Evolutionary conservation across 2,888 invertebrate genomes (phyloP).

Genomic region (Pseudolycoriella hygida): DNA sequence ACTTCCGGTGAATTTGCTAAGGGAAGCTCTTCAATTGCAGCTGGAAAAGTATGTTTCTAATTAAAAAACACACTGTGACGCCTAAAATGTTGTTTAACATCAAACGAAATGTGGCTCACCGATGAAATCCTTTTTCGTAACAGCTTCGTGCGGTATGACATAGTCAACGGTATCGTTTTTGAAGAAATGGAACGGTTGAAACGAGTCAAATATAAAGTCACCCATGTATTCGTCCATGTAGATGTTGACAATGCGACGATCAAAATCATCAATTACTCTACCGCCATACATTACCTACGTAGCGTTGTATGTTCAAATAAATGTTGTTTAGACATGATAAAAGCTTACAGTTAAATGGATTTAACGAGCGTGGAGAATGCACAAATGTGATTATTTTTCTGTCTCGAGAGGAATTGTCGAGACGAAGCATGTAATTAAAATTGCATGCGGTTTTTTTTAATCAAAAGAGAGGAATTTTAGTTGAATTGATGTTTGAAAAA

Average conservation of each 20-base stretch:
- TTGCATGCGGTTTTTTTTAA: no score
- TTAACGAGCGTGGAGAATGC: no score
- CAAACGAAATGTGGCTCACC: conserved; percentile 28
- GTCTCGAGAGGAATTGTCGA: no score
- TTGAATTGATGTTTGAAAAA: no score
- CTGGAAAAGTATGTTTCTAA: conserved; percentile 24
- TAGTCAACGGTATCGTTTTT: conserved; percentile 57
- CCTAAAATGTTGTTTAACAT: neutral
- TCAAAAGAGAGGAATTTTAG: no score
- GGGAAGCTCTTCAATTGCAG: conserved; percentile 63
- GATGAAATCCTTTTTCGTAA: conserved; percentile 51
- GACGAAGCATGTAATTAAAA: no score
- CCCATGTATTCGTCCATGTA: conserved; percentile 94
- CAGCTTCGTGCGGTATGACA: conserved; percentile 46
- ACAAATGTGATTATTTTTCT: no score
- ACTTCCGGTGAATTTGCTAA: conserved; percentile 76
- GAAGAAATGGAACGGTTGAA: conserved; percentile 84
- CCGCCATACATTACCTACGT: conserved; percentile 84
- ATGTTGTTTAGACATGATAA: no score
- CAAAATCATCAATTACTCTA: conserved; percentile 79
- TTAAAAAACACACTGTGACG: neutral
- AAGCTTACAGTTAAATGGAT: no score
- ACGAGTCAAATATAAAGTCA: conserved; percentile 80
- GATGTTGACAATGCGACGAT: conserved; percentile 65
- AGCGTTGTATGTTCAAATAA: no score